These are phyloP conservation scores for Nesometra sesokonis DNA, from an alignment of 35 echinoderm and acorn worm genomes.

Conservation along the genomic window DNA sequence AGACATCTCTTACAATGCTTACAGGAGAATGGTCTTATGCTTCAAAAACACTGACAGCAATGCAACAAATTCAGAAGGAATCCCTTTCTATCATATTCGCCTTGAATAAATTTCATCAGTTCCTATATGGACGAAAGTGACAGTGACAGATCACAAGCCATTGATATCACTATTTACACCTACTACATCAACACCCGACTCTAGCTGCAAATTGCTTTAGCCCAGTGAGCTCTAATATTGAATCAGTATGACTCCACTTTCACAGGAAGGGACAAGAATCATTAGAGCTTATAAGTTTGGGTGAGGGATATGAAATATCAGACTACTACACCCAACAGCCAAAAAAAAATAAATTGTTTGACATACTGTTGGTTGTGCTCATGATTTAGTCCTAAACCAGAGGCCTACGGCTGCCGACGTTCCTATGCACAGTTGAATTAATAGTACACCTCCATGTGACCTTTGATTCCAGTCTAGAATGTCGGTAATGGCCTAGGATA, in stretches of 20 bases:
- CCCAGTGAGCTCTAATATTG: slow-evolving; percentile 1
- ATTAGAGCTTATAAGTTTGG: too few species aligned
- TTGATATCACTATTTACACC: slow-evolving; percentile 23
- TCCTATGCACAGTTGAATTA: too few species aligned
- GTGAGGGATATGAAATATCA: too few species aligned
- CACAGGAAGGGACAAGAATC: too few species aligned
- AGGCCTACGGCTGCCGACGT: too few species aligned
- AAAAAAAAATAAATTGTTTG: too few species aligned
- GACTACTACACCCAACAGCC: too few species aligned
- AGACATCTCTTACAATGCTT: not conserved
- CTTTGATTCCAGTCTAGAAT: too few species aligned
- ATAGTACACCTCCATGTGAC: too few species aligned
- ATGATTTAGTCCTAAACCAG: too few species aligned
- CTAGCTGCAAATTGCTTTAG: slow-evolving; percentile 11
- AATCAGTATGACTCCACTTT: not conserved
- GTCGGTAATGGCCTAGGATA: too few species aligned
- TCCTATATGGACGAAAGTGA: slow-evolving; percentile 14
- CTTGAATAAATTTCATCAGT: slow-evolving; percentile 31
- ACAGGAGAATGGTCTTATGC: slow-evolving; percentile 27
- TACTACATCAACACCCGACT: slow-evolving; percentile 23
- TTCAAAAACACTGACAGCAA: slow-evolving; percentile 13
- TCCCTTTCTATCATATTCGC: slow-evolving; percentile 48
- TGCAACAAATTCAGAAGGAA: slow-evolving; percentile 34
- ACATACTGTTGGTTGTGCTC: too few species aligned
- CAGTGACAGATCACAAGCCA: slow-evolving; percentile 41